Percentiles rank a stretch among this genome's conserved stretches.
phyloP scores from a whole-genome alignment of 2,888 invertebrate genomes.

The Stenurella melanura region DNA sequence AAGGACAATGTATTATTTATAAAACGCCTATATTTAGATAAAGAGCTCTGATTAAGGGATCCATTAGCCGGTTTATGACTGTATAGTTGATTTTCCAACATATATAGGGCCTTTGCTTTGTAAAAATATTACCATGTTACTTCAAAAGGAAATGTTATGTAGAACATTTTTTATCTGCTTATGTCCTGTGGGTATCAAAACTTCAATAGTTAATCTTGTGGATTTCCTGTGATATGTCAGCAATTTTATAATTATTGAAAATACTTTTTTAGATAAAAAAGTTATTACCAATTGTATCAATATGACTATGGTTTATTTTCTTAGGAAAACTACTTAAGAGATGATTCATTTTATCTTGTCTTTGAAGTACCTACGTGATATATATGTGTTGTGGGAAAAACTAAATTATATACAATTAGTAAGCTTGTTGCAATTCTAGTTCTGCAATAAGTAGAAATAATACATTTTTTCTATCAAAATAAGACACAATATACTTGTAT shows the following conservation, averaged over 20 bases:
- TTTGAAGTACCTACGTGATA: too few relatives aligned
- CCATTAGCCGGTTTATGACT: background rate
- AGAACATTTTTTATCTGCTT: too few relatives aligned
- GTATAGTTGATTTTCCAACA: too few relatives aligned
- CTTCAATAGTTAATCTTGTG: background rate
- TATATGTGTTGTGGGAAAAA: too few relatives aligned
- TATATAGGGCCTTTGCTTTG: too few relatives aligned
- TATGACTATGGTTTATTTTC: background rate
- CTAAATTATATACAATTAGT: too few relatives aligned
- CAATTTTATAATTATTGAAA: background rate
- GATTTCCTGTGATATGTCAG: background rate
- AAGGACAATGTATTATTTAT: background rate
- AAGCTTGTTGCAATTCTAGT: too few relatives aligned
- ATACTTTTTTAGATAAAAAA: background rate
- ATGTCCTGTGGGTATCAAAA: background rate
- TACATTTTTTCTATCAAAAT: background rate
- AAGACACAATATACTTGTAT: too few relatives aligned
- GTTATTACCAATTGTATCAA: background rate
- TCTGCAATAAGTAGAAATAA: background rate
- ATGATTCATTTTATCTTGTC: too few relatives aligned
- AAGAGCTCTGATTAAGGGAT: background rate
- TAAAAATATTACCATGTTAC: too few relatives aligned
- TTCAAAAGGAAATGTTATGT: too few relatives aligned
- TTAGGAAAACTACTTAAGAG: too few relatives aligned
- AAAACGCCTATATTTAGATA: conserved; percentile 3